These are phyloP conservation scores for Tipula helvola DNA, from an alignment of 2,888 invertebrate genomes.

Conservation along the genomic window DNA sequence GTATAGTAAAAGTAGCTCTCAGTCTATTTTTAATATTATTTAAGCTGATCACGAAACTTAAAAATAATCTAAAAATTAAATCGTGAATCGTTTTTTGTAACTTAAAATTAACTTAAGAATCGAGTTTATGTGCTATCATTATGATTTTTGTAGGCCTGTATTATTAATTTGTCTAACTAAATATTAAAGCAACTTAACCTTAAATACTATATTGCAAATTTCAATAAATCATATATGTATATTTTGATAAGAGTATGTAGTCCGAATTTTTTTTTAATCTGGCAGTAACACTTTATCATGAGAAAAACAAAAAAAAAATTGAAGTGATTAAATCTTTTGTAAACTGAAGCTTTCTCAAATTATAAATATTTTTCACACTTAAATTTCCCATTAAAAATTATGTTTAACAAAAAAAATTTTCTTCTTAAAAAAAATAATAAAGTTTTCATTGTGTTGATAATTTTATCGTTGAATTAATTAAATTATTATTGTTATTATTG, in stretches of 20 bases:
- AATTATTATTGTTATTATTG: conserved; percentile 6
- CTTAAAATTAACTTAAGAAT: background rate
- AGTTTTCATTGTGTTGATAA: background rate
- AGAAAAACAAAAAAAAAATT: background rate
- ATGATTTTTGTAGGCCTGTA: background rate
- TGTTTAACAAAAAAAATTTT: background rate
- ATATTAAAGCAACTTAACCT: background rate
- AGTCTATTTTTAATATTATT: too few relatives aligned
- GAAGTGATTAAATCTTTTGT: background rate
- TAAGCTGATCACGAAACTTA: too few relatives aligned
- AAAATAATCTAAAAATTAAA: background rate
- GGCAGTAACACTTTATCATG: background rate
- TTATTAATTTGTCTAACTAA: background rate
- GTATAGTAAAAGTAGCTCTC: too few relatives aligned
- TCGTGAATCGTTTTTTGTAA: background rate
- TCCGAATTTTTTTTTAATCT: background rate
- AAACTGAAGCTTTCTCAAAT: background rate
- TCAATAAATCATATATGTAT: background rate
- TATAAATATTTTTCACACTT: background rate
- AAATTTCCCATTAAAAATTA: background rate
- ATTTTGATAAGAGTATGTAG: background rate
- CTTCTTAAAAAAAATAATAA: background rate
- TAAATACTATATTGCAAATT: background rate
- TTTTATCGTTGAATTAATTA: conserved; percentile 7
- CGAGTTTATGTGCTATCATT: background rate